Conservation (phyloP, 2,888 invertebrate species). For the Eupithecia dodoneata region DNA sequence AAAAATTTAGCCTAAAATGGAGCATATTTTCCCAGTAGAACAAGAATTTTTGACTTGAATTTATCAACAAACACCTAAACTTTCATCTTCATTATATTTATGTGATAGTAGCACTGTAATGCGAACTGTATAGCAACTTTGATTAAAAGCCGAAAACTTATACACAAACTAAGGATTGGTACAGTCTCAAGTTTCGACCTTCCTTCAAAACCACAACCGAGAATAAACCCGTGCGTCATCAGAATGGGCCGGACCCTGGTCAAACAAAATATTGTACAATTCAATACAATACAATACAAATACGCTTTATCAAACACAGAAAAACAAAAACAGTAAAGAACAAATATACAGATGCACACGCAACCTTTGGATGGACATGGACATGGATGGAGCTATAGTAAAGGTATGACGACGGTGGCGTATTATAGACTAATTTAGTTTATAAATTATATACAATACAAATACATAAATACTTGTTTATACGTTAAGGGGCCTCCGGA, state of each 20-base stretch:
- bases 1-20: no score
- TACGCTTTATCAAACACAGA: no score
- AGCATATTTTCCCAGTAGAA: neutral
- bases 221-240: neutral
- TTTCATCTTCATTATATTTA: neutral
- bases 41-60: neutral
- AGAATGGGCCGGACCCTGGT: neutral
- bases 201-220: neutral
- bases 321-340: no score
- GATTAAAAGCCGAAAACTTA: constrained; percentile 4
- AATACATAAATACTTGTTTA: no score
- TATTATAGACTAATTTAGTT: no score
- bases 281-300: no score
- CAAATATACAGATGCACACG: no score
- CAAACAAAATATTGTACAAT: neutral
- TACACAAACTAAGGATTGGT: neutral
- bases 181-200: neutral
- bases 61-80: neutral
- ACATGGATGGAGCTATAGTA: no score
- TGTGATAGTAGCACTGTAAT: neutral
- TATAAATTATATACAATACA: no score
- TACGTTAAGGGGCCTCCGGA: no score
- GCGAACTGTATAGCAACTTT: neutral
- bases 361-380: no score
- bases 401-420: no score